Evolutionary conservation across 2,797 vertebrate species (phyloP).

Genomic region (Siniperca undulata): DNA sequence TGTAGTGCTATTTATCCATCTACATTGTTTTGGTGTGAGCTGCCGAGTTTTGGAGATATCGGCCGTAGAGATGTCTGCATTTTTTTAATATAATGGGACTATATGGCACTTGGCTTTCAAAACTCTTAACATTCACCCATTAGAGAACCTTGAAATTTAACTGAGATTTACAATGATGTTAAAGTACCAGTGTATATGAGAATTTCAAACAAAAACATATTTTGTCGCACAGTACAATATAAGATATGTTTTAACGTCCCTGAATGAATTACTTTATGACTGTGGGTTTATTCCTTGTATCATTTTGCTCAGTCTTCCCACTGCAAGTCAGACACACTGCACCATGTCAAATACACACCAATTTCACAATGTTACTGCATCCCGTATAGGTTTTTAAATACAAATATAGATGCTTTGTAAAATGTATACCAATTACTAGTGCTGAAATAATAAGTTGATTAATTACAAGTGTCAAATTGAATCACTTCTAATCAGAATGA

Average conservation of each 20-base stretch:
- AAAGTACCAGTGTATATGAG: background rate
- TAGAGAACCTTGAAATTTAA: background rate
- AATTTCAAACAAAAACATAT: background rate
- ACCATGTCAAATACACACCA: background rate
- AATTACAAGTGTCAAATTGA: background rate
- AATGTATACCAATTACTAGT: background rate
- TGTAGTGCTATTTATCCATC: too few relatives aligned
- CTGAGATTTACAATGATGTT: background rate
- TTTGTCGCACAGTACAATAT: background rate
- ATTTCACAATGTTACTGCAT: background rate
- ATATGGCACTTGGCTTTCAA: too few relatives aligned
- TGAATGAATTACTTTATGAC: background rate
- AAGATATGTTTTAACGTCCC: background rate
- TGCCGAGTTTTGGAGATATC: too few relatives aligned
- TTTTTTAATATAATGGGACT: too few relatives aligned
- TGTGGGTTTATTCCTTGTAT: background rate
- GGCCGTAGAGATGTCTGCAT: too few relatives aligned
- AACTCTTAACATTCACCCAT: background rate
- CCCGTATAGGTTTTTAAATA: background rate
- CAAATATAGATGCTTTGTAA: background rate
- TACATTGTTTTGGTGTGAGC: too few relatives aligned
- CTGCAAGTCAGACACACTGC: background rate
- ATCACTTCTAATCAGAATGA: background rate
- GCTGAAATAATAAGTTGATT: background rate
- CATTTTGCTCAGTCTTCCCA: background rate